Conservation (phyloP, 2,113 vertebrate genomes). For the Hippocampus mohnikei region DNA sequence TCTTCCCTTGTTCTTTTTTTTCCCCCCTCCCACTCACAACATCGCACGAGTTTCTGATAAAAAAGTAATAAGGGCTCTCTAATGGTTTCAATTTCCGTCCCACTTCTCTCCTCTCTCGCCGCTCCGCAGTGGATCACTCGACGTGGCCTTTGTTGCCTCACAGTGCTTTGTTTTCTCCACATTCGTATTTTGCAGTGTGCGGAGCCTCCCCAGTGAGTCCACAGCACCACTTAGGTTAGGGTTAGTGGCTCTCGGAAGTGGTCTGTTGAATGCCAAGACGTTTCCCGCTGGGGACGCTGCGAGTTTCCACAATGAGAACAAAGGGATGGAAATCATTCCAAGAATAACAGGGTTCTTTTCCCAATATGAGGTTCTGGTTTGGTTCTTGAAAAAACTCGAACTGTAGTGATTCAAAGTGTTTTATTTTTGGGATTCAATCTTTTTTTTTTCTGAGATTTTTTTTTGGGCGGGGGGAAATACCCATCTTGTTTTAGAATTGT, state of each 20-base stretch:
- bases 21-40: constrained; percentile 31
- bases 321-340: not conserved
- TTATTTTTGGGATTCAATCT: too few relatives aligned
- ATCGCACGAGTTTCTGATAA: constrained; percentile 60
- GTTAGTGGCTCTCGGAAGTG: constrained; percentile 58
- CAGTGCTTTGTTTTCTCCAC: not conserved
- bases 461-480: too few relatives aligned
- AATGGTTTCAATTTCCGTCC: constrained; percentile 68
- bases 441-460: too few relatives aligned
- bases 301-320: not conserved
- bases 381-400: constrained; percentile 3
- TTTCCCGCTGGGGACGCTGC: constrained; percentile 17
- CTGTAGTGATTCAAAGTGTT: not conserved
- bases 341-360: not conserved
- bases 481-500: too few relatives aligned
- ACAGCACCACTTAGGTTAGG: constrained; percentile 46
- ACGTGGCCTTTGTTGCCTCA: constrained; percentile 65
- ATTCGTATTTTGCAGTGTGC: constrained; percentile 29
- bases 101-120: constrained; percentile 38
- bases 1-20: constrained; percentile 23
- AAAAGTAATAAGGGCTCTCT: constrained; percentile 75
- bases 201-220: constrained; percentile 42
- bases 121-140: constrained; percentile 59
- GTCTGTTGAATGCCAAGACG: constrained; percentile 29
- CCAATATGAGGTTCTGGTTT: constrained; percentile 19